Conservation (phyloP, 1,140 invertebrate genomes). For the Scaptomyza pallida region DNA sequence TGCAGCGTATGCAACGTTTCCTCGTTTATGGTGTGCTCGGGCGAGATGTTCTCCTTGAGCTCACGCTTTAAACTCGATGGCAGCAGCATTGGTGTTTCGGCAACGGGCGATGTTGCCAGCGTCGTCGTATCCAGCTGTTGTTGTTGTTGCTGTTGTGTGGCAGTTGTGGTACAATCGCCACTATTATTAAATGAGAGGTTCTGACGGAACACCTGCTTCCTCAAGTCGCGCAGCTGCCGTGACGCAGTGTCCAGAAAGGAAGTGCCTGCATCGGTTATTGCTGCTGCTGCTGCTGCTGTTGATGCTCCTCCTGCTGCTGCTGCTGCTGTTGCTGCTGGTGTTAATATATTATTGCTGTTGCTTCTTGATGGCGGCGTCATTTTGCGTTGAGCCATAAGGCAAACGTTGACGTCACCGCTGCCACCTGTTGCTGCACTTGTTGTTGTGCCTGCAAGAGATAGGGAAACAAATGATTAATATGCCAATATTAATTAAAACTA, state of each 20-base stretch:
- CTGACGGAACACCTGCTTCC: slow-evolving; percentile 80
- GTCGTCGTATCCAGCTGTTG: slow-evolving; percentile 16
- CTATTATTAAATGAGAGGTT: slow-evolving; percentile 77
- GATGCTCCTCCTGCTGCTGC: slow-evolving; percentile 24
- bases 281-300: slow-evolving; percentile 29
- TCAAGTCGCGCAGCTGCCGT: slow-evolving; percentile 71
- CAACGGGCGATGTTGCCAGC: slow-evolving; percentile 26
- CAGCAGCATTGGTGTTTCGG: slow-evolving; percentile 52
- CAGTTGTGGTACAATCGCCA: slow-evolving; percentile 26
- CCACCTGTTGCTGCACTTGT: slow-evolving; percentile 14
- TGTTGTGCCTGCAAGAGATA: slow-evolving; percentile 14
- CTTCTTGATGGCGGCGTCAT: slow-evolving; percentile 31
- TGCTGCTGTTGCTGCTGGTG: slow-evolving; percentile 20
- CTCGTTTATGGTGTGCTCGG: slow-evolving; percentile 82
- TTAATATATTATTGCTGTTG: slow-evolving; percentile 15
- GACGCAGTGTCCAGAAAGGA: slow-evolving; percentile 79
- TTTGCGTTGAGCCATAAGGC: slow-evolving; percentile 20
- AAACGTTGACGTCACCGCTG: slow-evolving; percentile 35
- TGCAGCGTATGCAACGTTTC: slow-evolving; percentile 75
- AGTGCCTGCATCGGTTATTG: slow-evolving; percentile 2
- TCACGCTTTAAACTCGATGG: slow-evolving; percentile 74
- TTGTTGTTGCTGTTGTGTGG: not conserved
- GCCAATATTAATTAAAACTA: not conserved
- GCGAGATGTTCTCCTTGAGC: slow-evolving; percentile 83
- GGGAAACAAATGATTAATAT: not conserved